Evolutionary conservation across 2,888 invertebrate genomes (phyloP), one percentile per base, ranked within the genome.

Genomic region (Pherbina coryleti): DNA sequence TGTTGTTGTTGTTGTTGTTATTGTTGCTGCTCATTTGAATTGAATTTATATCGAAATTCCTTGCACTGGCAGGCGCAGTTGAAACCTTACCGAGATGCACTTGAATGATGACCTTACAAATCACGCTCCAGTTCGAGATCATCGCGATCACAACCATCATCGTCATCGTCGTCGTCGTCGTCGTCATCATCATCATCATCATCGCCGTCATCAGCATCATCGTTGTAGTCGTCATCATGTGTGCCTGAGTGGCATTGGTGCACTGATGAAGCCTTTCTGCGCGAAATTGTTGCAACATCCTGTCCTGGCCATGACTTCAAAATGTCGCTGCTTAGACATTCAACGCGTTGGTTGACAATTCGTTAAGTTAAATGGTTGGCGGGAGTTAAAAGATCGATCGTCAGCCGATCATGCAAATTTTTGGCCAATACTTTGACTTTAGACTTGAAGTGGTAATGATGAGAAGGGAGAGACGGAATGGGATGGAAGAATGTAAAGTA

Each of bases 21-120:
- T 51, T 17, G n/a, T 5, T 55, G 55, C 55, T 44, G 71, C 62
- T 49, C 64, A 62, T 62, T 74, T 49, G 73, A 74, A 62, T 62
- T 74, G 73, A 62, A 64, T 62, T 64, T 74, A 74, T 74, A 74
- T 62, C 25, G 64, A 22, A 51, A 60, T 60, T 62, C 31, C 14
- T 53, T 19, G 55, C 31, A n/a, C 71, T 51, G 8, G 19, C 37
- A 22, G 60, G 73, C 22, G 67, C 57, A 64, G 3, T 53, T n/a
- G 70, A 76, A 25, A 66, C 53, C 34, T 69, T 25, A 28, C 14
- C 62, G 17, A 69, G 25, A 64, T 78, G 44, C 60, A 71, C 71
- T 83, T 86, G 84, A 86, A 85, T 86, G 86, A 86, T 87, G 86
- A 86, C 87, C 86, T 86, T 87, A 87, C 86, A 86, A 86, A 86